Base-by-base conservation (phyloP, 2,888 invertebrate species). In the Lepeophtheirus nordmannii region DNA sequence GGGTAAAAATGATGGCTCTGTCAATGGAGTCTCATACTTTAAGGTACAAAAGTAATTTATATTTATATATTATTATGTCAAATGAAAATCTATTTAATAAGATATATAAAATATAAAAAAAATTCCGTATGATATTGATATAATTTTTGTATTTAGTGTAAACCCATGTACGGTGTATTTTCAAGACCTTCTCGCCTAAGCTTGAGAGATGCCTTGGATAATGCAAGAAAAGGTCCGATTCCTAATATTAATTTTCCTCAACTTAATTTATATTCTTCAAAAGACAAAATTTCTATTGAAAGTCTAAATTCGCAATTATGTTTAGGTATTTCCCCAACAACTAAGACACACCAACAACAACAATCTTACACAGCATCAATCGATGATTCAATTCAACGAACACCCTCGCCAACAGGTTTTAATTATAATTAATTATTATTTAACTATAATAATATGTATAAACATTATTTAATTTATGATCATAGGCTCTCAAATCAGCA, bases 1-100 rank as follows among this genome's bases (percentile, higher is more conserved):
- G 73, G 97, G 96, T 87, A 80, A 78, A 78, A 96, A 97, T 76
- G 93, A 97, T 74, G 96, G 97, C 67, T 85, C 89, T 63, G 91
- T 96, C 40, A 88, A 85, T 70, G 93, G 90, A 67, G 86, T 85
- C 12, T 72, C 74, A 17, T 78, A 78, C 70, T 78, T 78, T 79
- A 53, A 39, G 20, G 62, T 62, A 62, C n/a, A n/a, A n/a, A 38
- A 11, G 5, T 30, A 30, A 61, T 60, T 10, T 10, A 60, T 60
- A 60, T 60, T 14, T 60, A 23, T 60, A 38, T n/a, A 61, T 38
- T 9, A 5, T 38, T 61, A 1, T 20, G 12, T 58, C 20, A 58
- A 14, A n/a, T 23, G 7, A 37, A 61, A 20, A 23, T 3, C 3
- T 11, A 23, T 58, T 14, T 17, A 58, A 20, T 14, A 20, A 30